Conservation (phyloP, 2,888 invertebrate species). For the Athalia rosae region DNA sequence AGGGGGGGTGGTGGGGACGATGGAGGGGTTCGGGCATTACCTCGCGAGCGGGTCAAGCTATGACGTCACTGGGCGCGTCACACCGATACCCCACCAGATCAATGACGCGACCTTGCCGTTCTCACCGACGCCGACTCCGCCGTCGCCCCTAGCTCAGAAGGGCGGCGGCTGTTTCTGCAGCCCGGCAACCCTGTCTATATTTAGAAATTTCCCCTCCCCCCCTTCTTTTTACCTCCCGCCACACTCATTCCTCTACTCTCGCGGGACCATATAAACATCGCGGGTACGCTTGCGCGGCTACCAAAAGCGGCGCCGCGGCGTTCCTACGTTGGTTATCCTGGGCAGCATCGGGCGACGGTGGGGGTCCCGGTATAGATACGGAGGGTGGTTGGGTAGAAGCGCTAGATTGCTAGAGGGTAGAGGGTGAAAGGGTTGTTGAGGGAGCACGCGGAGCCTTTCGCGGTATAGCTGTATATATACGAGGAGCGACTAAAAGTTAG, state of each 20-base stretch:
- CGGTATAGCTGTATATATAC: no score
- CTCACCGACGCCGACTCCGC: slow-evolving; percentile 55
- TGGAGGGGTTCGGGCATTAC: slow-evolving; percentile 47
- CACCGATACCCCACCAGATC: slow-evolving; percentile 67
- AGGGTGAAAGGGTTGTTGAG: slow-evolving; percentile 28
- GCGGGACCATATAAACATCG: slow-evolving; percentile 66
- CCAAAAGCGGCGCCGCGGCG: slow-evolving; percentile 8
- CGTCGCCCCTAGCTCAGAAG: slow-evolving; percentile 67
- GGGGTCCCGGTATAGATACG: not conserved
- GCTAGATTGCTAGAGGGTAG: not conserved
- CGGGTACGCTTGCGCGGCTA: slow-evolving; percentile 58
- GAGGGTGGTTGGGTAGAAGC: not conserved
- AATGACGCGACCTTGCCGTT: slow-evolving; percentile 72
- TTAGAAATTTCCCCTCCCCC: slow-evolving; percentile 62
- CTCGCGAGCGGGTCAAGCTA: slow-evolving; percentile 60
- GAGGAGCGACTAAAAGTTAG: not conserved
- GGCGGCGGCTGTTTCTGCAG: slow-evolving; percentile 73
- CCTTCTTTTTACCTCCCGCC: slow-evolving; percentile 41
- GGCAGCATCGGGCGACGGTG: slow-evolving; percentile 4
- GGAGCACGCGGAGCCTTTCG: no score
- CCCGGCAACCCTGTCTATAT: slow-evolving; percentile 73
- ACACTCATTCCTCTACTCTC: slow-evolving; percentile 50
- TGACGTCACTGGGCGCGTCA: slow-evolving; percentile 70
- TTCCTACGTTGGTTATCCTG: slow-evolving; percentile 1
- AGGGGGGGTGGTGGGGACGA: no score